Conservation (phyloP, 2,797 vertebrate species). For the Podarcis lilfordi region DNA sequence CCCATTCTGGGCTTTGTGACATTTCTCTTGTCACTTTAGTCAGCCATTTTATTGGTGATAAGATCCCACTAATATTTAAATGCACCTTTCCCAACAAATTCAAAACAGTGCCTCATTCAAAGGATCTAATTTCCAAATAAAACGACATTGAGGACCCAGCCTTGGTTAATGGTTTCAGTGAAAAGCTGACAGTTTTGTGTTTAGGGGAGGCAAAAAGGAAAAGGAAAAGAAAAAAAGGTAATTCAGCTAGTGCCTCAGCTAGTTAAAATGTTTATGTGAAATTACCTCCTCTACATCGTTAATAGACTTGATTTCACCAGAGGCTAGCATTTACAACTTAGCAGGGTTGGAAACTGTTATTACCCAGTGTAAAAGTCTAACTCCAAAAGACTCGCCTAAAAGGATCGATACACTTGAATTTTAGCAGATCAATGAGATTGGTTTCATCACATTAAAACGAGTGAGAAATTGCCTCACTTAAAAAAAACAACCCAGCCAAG, state of each 20-base stretch:
- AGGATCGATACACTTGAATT: conserved; percentile 46
- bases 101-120: not conserved
- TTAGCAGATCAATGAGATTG: conserved; percentile 46
- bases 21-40: not conserved
- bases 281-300: conserved; percentile 42
- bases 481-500: conserved; percentile 11
- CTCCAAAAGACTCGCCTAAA: conserved; percentile 45
- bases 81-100: not conserved
- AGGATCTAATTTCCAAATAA: conserved; percentile 34
- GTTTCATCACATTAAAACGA: conserved; percentile 58
- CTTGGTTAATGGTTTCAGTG: not conserved
- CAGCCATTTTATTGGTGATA: not conserved
- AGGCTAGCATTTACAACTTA: conserved; percentile 41
- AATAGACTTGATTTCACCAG: conserved; percentile 44
- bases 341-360: conserved; percentile 30
- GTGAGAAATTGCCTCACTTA: conserved; percentile 40
- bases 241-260: not conserved
- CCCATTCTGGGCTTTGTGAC: not conserved
- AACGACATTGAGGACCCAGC: conserved; percentile 16
- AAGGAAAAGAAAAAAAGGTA: not conserved
- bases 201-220: not conserved
- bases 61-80: not conserved
- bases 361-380: conserved; percentile 46
- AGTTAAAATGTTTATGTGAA: conserved; percentile 48
- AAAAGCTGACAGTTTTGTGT: conserved; percentile 2